phyloP scores from a whole-genome alignment of 2,113 vertebrate genomes.

The Petrocephalus microphthalmus region DNA sequence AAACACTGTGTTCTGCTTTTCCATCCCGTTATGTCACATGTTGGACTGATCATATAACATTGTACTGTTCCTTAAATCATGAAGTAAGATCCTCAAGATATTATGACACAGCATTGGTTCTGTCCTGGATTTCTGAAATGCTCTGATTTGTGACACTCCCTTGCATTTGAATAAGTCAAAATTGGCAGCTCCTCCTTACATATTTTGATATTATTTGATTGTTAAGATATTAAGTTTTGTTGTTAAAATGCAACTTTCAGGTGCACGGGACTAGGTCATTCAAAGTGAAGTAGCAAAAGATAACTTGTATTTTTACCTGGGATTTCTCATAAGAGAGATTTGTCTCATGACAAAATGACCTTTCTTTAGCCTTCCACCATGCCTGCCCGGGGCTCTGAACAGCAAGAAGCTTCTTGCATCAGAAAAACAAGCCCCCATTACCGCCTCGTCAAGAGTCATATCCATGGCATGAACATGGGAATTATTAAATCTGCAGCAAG shows the following conservation, averaged over 20 bases:
- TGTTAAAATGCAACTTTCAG: background rate
- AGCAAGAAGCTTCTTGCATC: conserved; percentile 24
- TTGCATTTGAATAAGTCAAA: background rate
- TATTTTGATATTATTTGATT: background rate
- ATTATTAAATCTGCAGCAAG: background rate
- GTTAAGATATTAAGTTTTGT: background rate
- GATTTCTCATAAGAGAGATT: conserved; percentile 29
- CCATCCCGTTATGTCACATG: background rate
- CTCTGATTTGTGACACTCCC: background rate
- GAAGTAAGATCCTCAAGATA: background rate
- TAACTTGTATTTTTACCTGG: background rate
- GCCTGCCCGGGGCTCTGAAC: conserved; percentile 33
- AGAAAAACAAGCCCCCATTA: conserved; percentile 38
- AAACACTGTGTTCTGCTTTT: background rate
- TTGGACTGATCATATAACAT: background rate
- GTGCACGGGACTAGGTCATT: background rate
- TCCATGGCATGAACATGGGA: background rate
- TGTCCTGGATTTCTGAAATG: background rate
- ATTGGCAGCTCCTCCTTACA: background rate
- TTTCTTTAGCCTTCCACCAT: conserved; percentile 49
- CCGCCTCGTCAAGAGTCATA: conserved; percentile 22
- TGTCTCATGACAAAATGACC: conserved; percentile 47
- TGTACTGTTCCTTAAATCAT: background rate
- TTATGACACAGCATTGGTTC: background rate
- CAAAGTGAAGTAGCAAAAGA: background rate